A percentile compares a stretch with the other conserved stretches of the same genome.
Conservation (phyloP, 2,797 vertebrate genomes). For the Siniperca scherzeri region DNA sequence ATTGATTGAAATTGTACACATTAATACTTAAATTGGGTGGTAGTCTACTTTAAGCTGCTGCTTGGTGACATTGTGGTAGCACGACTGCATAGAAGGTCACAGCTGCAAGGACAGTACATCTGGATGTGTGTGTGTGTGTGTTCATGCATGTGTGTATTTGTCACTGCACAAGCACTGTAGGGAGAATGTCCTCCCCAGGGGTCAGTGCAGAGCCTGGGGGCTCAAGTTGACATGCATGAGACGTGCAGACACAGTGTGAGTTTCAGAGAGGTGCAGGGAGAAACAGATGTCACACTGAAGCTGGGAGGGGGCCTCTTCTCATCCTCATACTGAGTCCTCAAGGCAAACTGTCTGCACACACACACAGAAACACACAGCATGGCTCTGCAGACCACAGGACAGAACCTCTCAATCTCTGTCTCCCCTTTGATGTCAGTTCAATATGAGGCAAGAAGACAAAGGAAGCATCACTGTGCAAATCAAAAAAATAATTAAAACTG, state of each 20-base stretch:
- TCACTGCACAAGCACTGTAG: slow-evolving; percentile 32
- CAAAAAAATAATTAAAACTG: slow-evolving; percentile 16
- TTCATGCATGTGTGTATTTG: slow-evolving; percentile 32
- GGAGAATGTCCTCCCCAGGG: slow-evolving; percentile 52
- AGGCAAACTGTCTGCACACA: slow-evolving; percentile 38
- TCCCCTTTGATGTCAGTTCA: slow-evolving; percentile 53
- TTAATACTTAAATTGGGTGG: background rate
- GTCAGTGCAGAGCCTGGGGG: slow-evolving; percentile 46
- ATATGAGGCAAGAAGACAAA: slow-evolving; percentile 46
- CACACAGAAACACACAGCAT: slow-evolving; percentile 28
- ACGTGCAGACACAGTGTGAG: slow-evolving; percentile 30
- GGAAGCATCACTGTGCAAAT: slow-evolving; percentile 27
- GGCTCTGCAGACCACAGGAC: slow-evolving; percentile 39
- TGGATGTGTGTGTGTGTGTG: slow-evolving; percentile 24
- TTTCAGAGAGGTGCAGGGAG: slow-evolving; percentile 55
- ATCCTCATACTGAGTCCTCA: slow-evolving; percentile 49
- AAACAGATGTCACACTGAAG: slow-evolving; percentile 73
- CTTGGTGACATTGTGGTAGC: background rate
- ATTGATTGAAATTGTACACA: background rate
- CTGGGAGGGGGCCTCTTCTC: slow-evolving; percentile 52
- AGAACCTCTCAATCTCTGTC: slow-evolving; percentile 42
- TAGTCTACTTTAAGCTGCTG: slow-evolving; percentile 1
- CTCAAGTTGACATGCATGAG: slow-evolving; percentile 52
- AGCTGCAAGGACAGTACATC: slow-evolving; percentile 46
- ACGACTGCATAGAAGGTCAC: slow-evolving; percentile 41